These are phyloP conservation scores for Martes martes DNA, from an alignment of 2,113 vertebrate species.

Conservation along the genomic window DNA sequence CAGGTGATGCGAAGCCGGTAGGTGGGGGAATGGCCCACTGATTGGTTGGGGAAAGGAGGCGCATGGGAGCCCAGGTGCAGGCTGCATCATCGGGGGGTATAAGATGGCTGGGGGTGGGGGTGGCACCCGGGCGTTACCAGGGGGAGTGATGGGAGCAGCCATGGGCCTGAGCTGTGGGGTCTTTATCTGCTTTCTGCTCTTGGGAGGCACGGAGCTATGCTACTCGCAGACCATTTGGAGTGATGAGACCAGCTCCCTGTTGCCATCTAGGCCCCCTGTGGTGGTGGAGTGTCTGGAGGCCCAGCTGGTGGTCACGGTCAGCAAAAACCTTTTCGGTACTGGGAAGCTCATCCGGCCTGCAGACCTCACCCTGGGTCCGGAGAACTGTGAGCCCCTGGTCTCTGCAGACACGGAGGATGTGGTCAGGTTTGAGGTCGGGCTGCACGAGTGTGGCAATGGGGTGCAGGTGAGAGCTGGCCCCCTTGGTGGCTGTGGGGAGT, in stretches of 20 bases:
- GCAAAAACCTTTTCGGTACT: constrained; percentile 73
- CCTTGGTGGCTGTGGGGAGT: neutral
- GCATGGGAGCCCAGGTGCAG: constrained; percentile 37
- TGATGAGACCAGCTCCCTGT: accelerated
- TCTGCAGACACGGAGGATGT: accelerated
- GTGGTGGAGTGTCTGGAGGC: constrained; percentile 71
- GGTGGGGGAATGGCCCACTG: neutral
- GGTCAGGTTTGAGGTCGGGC: constrained; percentile 48
- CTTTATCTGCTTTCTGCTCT: constrained; percentile 47
- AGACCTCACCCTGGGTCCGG: constrained; percentile 68
- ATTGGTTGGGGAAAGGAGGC: neutral
- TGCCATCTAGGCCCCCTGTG: neutral
- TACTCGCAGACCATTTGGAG: neutral
- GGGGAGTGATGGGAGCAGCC: accelerated
- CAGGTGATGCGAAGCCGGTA: neutral
- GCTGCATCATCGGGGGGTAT: neutral
- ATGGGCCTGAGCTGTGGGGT: neutral
- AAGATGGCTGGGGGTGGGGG: neutral
- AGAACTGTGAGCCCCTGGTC: constrained; percentile 39
- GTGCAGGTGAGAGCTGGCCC: constrained; percentile 68
- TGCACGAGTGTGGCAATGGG: constrained; percentile 57
- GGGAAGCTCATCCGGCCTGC: constrained; percentile 58
- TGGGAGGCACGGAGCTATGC: neutral
- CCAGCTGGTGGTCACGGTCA: constrained; percentile 52
- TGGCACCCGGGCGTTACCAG: accelerated